These are phyloP conservation scores for Cydia splendana DNA, from an alignment of 1,140 invertebrate genomes.

Conservation along the genomic window DNA sequence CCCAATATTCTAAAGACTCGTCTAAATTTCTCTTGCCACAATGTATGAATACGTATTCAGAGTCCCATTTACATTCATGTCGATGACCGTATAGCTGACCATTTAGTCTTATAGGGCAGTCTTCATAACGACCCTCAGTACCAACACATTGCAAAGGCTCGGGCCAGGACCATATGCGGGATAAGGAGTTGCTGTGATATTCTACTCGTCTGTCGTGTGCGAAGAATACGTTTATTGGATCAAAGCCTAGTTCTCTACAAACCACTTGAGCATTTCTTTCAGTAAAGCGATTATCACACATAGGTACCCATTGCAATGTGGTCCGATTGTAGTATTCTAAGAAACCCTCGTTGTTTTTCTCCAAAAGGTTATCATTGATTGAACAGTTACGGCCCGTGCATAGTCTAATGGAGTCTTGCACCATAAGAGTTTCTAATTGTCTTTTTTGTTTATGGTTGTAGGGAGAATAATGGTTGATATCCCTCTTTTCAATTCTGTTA, in stretches of 20 bases:
- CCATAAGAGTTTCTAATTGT: constrained; percentile 77
- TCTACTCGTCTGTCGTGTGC: constrained; percentile 90
- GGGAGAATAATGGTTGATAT: constrained; percentile 56
- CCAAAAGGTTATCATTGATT: constrained; percentile 73
- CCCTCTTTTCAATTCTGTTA: constrained; percentile 69
- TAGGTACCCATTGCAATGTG: constrained; percentile 96
- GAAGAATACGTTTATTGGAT: constrained; percentile 93
- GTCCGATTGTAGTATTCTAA: constrained; percentile 97
- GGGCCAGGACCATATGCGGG: constrained; percentile 95
- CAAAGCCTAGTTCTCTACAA: constrained; percentile 95
- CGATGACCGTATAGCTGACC: constrained; percentile 92
- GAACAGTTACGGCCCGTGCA: constrained; percentile 88
- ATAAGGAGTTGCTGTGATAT: constrained; percentile 90
- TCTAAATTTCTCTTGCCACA: constrained; percentile 91
- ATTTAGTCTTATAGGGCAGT: constrained; percentile 94
- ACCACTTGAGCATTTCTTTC: constrained; percentile 97
- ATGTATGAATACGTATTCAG: constrained; percentile 95
- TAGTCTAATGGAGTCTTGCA: constrained; percentile 84
- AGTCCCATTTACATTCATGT: constrained; percentile 93
- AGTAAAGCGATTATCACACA: constrained; percentile 97
- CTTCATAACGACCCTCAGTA: constrained; percentile 90
- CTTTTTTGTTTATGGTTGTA: constrained; percentile 66
- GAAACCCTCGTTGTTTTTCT: constrained; percentile 87
- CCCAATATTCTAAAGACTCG: constrained; percentile 92
- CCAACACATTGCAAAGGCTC: constrained; percentile 94